These are phyloP conservation scores for Gephyroberyx darwinii DNA, from an alignment of 2,797 vertebrate species.

Conservation along the genomic window DNA sequence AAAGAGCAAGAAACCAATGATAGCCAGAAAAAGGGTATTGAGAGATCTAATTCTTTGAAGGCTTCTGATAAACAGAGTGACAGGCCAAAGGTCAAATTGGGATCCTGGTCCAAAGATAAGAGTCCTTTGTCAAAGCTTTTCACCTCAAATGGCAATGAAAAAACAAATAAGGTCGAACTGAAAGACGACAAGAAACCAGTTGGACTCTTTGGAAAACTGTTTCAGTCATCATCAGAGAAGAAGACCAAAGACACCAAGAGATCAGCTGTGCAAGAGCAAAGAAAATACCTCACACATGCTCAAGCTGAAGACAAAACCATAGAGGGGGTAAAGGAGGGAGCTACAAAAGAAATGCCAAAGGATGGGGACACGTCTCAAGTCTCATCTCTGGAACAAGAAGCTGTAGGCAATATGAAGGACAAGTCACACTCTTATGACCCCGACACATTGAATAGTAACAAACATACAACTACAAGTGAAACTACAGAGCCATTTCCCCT, in stretches of 20 bases:
- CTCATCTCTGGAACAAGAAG: conserved; percentile 20
- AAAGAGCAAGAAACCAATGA: conserved; percentile 21
- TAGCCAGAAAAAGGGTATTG: conserved; percentile 44
- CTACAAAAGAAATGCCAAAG: conserved; percentile 24
- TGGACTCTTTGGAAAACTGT: conserved; percentile 74
- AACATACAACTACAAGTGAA: neutral
- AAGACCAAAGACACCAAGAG: conserved; percentile 48
- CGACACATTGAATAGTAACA: conserved; percentile 2
- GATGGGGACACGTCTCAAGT: conserved; percentile 5
- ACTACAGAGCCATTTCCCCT: neutral
- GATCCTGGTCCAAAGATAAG: conserved; percentile 80
- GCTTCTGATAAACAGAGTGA: conserved; percentile 57
- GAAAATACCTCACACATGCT: conserved; percentile 13
- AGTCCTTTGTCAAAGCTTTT: conserved; percentile 81
- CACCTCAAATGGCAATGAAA: conserved; percentile 69
- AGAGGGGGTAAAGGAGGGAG: conserved; percentile 20
- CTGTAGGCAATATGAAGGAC: neutral
- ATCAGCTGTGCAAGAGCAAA: conserved; percentile 9
- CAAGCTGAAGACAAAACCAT: conserved; percentile 5
- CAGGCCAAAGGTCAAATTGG: conserved; percentile 67
- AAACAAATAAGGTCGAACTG: conserved; percentile 58
- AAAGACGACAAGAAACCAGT: conserved; percentile 71
- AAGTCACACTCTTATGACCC: neutral
- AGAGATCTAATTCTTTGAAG: conserved; percentile 54
- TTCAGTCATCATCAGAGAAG: conserved; percentile 74